Base-by-base conservation (phyloP, 1,140 invertebrate genomes). In the Cyrtorhinus lividipennis region DNA sequence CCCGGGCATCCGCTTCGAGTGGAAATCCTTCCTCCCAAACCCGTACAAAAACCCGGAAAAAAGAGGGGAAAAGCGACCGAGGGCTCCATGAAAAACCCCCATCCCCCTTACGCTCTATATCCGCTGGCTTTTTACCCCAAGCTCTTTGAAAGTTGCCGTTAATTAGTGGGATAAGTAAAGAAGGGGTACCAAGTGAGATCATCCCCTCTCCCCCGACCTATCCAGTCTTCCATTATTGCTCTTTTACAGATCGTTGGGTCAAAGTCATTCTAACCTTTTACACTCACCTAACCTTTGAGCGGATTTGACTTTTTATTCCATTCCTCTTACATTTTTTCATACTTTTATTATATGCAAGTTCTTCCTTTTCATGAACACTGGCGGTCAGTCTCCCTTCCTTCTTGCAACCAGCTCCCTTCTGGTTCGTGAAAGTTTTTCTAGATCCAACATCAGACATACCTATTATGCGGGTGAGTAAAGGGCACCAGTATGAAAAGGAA, bases 121-220 rank as follows among this genome's bases (percentile, higher is more conserved):
- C 48, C 48, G 10, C 18, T 22, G 10, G 48, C 12, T 22, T 53
- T 53, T 53, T 53, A 5, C 48, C 48, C 18, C 12, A 8, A 20
- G 48, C 8, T 53, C 48, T 53, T 53, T 53, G 48, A 53, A 53
- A 53, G 48, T 53, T 53, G 48, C 48, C 48, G 48, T 53, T 53
- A 53, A 53, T 53, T 53, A 53, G 48, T 22, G 48, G 48, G 20
- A 53, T 53, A 53, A 53, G 48, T 53, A 22, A 53, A 53, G 20
- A 22, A 53, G 48, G 48, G 48, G 12, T 53, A 20, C 5, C 8
- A 20, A 20, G 48, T 53, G 48, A 53, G 48, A 53, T 53, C 48
- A 53, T 53, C 48, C 48, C 48, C 48, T 53, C 48, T 15, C 18
- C 38, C 8, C 38, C n/a, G 8, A 8, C 8, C n/a, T n/a, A 44